These are phyloP conservation scores for Macrobrachium rosenbergii DNA, from an alignment of 1,140 invertebrate species.

Conservation along the genomic window DNA sequence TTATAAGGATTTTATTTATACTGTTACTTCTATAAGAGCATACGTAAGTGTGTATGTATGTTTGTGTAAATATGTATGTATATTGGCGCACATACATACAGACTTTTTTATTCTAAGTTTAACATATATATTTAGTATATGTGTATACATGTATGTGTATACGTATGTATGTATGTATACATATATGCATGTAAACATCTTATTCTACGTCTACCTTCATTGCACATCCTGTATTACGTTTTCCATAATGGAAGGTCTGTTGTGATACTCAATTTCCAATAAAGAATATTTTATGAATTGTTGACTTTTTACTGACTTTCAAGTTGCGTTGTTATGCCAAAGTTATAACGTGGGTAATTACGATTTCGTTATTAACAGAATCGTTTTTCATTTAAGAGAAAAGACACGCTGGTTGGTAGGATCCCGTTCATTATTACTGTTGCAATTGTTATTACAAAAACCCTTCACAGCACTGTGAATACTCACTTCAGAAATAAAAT, in stretches of 20 bases:
- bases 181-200: not conserved
- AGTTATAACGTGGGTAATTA: not conserved
- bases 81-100: not conserved
- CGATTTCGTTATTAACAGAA: too few species aligned
- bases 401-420: too few species aligned
- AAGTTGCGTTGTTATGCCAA: not conserved
- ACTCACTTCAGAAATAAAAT: too few species aligned
- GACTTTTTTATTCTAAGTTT: not conserved
- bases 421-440: too few species aligned
- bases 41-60: not conserved
- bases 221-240: too few species aligned
- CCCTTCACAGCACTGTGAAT: too few species aligned
- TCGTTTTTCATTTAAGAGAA: too few species aligned
- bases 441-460: too few species aligned
- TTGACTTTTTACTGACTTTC: not conserved
- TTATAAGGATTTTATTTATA: too few species aligned
- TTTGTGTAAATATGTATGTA: not conserved
- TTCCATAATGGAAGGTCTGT: not conserved
- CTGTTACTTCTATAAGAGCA: too few species aligned
- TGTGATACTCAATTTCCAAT: constrained; percentile 23
- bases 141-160: constrained; percentile 10
- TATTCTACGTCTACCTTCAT: too few species aligned
- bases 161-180: constrained; percentile 10
- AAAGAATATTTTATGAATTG: constrained; percentile 20
- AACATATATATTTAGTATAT: constrained; percentile 19